Percentiles rank a stretch among this genome's conserved stretches.
These are phyloP conservation scores for Venturia canescens DNA, from an alignment of 1,140 invertebrate genomes.

Conservation along the genomic window DNA sequence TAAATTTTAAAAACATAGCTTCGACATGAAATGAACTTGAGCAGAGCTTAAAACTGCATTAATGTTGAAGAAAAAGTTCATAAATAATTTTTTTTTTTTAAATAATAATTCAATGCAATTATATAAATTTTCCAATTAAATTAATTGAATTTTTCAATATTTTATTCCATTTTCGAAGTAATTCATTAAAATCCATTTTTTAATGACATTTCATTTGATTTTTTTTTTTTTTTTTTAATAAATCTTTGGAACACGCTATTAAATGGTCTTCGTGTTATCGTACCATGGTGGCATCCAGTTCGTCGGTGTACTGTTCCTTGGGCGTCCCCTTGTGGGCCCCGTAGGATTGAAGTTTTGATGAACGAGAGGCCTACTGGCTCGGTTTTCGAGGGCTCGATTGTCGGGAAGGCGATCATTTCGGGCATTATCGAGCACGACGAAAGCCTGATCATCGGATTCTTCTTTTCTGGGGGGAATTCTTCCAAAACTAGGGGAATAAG, in stretches of 20 bases:
- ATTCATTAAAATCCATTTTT: no score
- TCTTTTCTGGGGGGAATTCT: conserved; percentile 49
- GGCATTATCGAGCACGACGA: conserved; percentile 69
- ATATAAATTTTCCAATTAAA: no score
- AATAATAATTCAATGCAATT: no score
- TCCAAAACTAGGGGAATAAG: conserved; percentile 73
- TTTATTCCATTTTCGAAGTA: no score
- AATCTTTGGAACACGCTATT: conserved; percentile 18
- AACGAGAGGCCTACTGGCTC: not conserved
- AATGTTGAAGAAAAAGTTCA: no score
- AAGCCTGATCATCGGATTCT: conserved; percentile 62
- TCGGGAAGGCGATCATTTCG: conserved; percentile 35
- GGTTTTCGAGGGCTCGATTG: conserved; percentile 46
- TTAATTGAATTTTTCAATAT: no score
- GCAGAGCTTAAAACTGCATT: no score
- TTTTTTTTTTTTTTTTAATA: no score
- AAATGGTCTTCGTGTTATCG: conserved; percentile 71
- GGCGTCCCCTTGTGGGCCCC: conserved; percentile 48
- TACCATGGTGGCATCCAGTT: conserved; percentile 76
- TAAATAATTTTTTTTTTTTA: no score
- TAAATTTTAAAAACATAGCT: no score
- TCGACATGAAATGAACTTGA: no score
- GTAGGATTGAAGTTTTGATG: conserved; percentile 58
- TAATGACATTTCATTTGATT: no score
- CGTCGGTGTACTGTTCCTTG: conserved; percentile 64